These are phyloP conservation scores for Dromococcyx pavoninus DNA, from an alignment of 2,797 vertebrate genomes.

Conservation along the genomic window DNA sequence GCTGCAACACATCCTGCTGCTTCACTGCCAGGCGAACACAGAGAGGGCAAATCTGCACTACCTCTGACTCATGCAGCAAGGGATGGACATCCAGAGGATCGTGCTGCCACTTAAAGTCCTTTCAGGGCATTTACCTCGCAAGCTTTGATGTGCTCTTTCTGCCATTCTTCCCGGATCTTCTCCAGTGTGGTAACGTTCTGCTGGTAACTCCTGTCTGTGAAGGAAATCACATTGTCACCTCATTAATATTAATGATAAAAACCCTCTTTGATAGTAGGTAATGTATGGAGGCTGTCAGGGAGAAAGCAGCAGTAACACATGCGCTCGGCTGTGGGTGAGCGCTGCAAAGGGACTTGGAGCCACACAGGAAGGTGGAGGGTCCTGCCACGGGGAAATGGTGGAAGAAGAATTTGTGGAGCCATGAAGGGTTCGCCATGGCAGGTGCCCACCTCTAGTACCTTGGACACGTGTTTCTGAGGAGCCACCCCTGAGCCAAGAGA, in stretches of 20 bases:
- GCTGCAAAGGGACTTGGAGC: neutral
- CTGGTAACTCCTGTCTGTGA: slow-evolving; percentile 85
- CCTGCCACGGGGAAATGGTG: neutral
- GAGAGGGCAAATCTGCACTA: neutral
- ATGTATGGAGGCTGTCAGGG: neutral
- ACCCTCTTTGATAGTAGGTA: fast-evolving
- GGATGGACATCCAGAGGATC: neutral
- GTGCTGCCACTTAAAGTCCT: fast-evolving
- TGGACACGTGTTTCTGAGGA: neutral
- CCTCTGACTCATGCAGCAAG: neutral
- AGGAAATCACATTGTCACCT: neutral
- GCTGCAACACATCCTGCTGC: neutral
- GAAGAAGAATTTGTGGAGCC: neutral
- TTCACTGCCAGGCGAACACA: neutral
- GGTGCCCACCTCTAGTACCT: neutral
- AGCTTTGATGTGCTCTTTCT: slow-evolving; percentile 85
- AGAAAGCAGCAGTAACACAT: neutral
- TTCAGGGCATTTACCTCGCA: slow-evolving; percentile 82
- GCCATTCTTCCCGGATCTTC: slow-evolving; percentile 87
- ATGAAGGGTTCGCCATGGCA: neutral
- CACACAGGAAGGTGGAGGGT: fast-evolving
- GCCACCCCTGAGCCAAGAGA: neutral
- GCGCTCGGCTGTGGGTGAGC: neutral
- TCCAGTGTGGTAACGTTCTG: slow-evolving; percentile 79
- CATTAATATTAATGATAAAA: neutral